phyloP scores from a whole-genome alignment of 2,797 vertebrate species.

The Arremon aurantiirostris region DNA sequence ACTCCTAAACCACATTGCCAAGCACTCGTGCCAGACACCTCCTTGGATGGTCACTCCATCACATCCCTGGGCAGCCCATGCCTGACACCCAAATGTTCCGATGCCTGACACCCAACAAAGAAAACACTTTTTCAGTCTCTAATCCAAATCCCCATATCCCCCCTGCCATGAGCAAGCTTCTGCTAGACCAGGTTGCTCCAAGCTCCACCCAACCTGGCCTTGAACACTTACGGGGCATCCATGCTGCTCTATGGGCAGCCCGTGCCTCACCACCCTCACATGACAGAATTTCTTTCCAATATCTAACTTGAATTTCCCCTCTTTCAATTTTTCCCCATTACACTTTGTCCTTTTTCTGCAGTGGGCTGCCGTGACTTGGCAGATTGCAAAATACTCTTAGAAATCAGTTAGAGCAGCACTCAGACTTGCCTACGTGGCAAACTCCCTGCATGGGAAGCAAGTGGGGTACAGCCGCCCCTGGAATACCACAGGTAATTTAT shows the following conservation, averaged over 20 bases:
- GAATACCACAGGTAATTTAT: neutral
- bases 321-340: neutral
- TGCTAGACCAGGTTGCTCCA: neutral
- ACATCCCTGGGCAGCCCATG: neutral
- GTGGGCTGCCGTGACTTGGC: neutral
- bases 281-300: neutral
- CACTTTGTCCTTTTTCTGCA: neutral
- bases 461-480: neutral
- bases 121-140: neutral
- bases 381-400: neutral
- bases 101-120: neutral
- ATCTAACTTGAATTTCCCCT: neutral
- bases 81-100: neutral
- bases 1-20: neutral
- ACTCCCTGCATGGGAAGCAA: accelerated
- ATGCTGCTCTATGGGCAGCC: neutral
- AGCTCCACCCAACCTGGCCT: neutral
- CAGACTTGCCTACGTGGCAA: accelerated
- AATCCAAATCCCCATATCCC: neutral
- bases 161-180: neutral
- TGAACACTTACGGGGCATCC: neutral
- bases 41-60: neutral
- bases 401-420: neutral
- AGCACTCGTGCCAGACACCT: neutral
- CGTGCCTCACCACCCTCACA: neutral